These are phyloP conservation scores for Dipodomys spectabilis DNA, from an alignment of 2,113 vertebrate genomes.

Conservation along the genomic window DNA sequence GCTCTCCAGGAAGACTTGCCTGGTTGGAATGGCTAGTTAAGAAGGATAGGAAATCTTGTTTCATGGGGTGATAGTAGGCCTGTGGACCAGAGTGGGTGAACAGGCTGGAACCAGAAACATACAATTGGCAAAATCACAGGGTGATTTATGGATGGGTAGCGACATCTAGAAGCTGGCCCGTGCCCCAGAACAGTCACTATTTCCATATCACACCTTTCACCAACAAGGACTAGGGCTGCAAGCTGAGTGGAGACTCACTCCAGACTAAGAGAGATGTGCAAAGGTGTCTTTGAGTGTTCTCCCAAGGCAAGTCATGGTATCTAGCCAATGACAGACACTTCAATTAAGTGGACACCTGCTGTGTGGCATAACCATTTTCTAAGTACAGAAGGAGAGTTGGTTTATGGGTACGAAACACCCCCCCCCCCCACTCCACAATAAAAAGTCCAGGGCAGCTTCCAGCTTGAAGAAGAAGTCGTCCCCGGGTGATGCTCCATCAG, in stretches of 20 bases:
- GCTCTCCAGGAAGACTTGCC: neutral
- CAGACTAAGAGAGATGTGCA: neutral
- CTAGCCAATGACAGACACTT: neutral
- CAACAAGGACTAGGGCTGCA: neutral
- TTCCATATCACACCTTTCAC: neutral
- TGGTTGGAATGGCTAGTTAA: neutral
- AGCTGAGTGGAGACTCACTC: neutral
- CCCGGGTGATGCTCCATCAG: accelerated
- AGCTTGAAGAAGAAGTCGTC: neutral
- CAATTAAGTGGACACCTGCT: neutral
- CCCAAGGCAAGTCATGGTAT: neutral
- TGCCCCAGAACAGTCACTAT: neutral
- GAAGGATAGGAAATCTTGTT: neutral
- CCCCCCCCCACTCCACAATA: neutral
- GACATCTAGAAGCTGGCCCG: neutral
- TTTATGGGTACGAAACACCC: neutral
- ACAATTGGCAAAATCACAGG: neutral
- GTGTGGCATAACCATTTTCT: neutral
- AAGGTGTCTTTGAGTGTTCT: neutral
- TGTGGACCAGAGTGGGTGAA: neutral
- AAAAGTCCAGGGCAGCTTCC: neutral
- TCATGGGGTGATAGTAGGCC: neutral
- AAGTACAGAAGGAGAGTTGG: accelerated
- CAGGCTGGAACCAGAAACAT: neutral
- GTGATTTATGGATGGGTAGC: neutral